Conservation (phyloP, 2,888 invertebrate species). For the Caenorhabditis sp. region DNA sequence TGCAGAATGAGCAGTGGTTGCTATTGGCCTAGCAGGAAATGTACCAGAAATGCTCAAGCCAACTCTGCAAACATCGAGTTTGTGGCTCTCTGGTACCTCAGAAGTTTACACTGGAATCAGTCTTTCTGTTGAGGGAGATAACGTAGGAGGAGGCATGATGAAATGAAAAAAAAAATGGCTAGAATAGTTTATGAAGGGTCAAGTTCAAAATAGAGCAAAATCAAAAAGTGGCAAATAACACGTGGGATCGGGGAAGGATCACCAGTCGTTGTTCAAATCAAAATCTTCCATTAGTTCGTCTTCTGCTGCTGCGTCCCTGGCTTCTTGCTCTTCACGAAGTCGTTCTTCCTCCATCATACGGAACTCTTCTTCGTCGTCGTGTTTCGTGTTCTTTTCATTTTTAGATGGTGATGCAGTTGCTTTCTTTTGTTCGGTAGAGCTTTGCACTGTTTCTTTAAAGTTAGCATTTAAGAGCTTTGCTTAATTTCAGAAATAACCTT, state of each 20-base stretch:
- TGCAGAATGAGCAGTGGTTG: conserved; percentile 71
- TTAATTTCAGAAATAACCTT: neutral
- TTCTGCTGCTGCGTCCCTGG: conserved; percentile 41
- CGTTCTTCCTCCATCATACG: conserved; percentile 54
- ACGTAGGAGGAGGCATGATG: conserved; percentile 27
- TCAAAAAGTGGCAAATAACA: conserved; percentile 18
- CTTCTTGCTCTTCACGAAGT: conserved; percentile 43
- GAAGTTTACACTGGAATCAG: conserved; percentile 53
- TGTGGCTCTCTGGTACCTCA: too few species aligned
- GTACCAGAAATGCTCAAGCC: conserved; percentile 46
- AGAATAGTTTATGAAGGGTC: conserved; percentile 10
- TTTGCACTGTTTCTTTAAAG: neutral
- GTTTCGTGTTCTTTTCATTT: neutral
- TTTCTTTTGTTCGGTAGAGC: neutral
- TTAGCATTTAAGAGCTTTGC: neutral
- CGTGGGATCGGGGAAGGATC: neutral
- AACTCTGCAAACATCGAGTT: conserved; percentile 22
- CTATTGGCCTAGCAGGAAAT: conserved; percentile 63
- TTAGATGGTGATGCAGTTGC: neutral
- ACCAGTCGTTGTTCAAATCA: conserved; percentile 55
- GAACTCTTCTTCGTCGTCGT: conserved; percentile 36
- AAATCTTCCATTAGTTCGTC: conserved; percentile 68
- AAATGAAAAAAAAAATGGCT: conserved; percentile 10
- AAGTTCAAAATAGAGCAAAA: neutral
- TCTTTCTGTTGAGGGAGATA: conserved; percentile 50